phyloP scores from a whole-genome alignment of 2,797 vertebrate genomes.

The Perdix hodgsoniae region DNA sequence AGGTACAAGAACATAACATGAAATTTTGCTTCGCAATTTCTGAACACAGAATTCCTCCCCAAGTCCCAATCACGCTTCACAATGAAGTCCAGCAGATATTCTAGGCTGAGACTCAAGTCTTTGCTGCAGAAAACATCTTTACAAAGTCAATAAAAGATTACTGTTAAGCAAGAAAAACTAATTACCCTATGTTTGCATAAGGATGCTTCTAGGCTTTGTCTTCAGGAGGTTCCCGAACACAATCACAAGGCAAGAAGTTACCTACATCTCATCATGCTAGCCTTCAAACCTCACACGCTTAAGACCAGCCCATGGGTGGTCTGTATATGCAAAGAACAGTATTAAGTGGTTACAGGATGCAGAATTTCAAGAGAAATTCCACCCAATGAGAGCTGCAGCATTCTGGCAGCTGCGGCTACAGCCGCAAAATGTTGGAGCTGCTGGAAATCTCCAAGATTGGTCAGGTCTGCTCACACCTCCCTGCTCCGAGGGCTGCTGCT shows the following conservation, averaged over 20 bases:
- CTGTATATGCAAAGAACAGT: rapidly evolving
- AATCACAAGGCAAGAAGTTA: not conserved
- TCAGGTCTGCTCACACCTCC: rapidly evolving
- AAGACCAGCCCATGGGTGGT: not conserved
- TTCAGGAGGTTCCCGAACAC: not conserved
- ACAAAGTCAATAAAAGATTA: not conserved
- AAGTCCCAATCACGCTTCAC: not conserved
- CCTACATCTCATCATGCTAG: not conserved
- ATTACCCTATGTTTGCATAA: not conserved
- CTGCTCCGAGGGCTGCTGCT: not conserved
- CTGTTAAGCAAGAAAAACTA: not conserved
- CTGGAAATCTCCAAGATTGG: not conserved
- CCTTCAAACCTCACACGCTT: rapidly evolving
- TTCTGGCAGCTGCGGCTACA: not conserved
- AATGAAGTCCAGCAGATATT: not conserved
- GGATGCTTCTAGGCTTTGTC: not conserved
- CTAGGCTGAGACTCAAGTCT: not conserved
- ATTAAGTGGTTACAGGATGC: not conserved
- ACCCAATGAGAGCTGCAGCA: not conserved
- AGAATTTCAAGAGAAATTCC: not conserved
- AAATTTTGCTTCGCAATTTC: not conserved
- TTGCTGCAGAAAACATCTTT: not conserved
- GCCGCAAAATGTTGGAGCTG: not conserved
- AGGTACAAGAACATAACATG: not conserved
- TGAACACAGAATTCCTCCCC: not conserved